These are phyloP conservation scores for Odontothrips loti DNA, from an alignment of 2,888 invertebrate genomes.

Conservation along the genomic window DNA sequence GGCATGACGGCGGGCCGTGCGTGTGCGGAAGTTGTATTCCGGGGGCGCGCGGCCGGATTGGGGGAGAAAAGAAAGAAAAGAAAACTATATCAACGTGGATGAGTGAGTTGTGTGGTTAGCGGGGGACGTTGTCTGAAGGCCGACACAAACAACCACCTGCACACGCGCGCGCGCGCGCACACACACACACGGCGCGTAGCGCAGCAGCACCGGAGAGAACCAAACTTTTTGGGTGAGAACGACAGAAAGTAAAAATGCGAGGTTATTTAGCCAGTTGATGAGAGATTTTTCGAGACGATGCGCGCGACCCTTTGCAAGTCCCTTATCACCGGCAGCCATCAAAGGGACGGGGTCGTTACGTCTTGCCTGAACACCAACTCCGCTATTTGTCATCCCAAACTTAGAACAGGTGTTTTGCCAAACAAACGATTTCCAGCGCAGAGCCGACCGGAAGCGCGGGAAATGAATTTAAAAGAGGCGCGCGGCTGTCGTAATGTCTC, in stretches of 20 bases:
- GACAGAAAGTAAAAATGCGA: too few relatives aligned
- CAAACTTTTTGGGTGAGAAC: too few relatives aligned
- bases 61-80: background rate
- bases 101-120: too few relatives aligned
- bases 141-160: too few relatives aligned
- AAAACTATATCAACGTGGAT: too few relatives aligned
- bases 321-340: background rate
- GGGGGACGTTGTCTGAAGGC: too few relatives aligned
- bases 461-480: slow-evolving; percentile 9
- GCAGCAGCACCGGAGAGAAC: too few relatives aligned
- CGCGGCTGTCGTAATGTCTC: background rate
- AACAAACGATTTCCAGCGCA: background rate
- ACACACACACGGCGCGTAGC: too few relatives aligned
- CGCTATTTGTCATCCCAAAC: background rate
- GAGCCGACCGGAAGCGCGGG: background rate
- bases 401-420: background rate
- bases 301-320: background rate
- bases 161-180: too few relatives aligned
- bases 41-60: background rate
- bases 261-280: too few relatives aligned
- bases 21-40: background rate
- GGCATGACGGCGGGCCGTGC: background rate
- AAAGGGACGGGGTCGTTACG: background rate
- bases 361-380: background rate
- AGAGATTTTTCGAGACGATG: too few relatives aligned